phyloP scores from a whole-genome alignment of 1,140 invertebrate species.

The Monochamus saltuarius region DNA sequence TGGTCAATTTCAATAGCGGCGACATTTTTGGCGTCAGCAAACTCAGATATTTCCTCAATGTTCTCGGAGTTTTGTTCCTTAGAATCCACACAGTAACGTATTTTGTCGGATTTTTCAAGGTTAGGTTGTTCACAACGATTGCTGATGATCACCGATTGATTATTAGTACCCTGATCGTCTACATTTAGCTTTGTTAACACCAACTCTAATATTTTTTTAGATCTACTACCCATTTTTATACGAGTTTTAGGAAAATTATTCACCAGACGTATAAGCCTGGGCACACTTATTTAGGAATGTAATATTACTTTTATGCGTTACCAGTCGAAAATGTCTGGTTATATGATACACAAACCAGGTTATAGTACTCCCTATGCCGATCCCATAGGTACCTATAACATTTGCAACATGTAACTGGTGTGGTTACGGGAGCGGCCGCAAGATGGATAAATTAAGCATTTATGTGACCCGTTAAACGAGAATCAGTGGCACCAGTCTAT shows the following conservation, averaged over 20 bases:
- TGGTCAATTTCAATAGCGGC: background rate
- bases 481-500: no score
- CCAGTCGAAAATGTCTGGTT: conserved; percentile 5
- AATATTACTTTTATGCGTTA: background rate
- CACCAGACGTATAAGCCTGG: background rate
- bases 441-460: no score
- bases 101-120: background rate
- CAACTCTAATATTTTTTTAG: background rate
- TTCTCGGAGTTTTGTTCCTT: background rate
- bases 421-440: no score
- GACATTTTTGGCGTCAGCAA: background rate
- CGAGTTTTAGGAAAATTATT: background rate
- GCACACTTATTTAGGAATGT: background rate
- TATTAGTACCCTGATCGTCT: background rate
- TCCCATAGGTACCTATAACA: no score
- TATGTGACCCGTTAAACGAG: no score
- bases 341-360: no score
- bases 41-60: background rate
- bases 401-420: no score
- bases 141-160: no score
- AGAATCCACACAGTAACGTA: background rate
- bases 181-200: background rate
- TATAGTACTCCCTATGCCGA: no score
- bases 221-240: background rate
- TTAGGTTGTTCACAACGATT: background rate